Base-by-base conservation (phyloP, 2,797 vertebrate genomes). In the Ctenosaura bakeri region DNA sequence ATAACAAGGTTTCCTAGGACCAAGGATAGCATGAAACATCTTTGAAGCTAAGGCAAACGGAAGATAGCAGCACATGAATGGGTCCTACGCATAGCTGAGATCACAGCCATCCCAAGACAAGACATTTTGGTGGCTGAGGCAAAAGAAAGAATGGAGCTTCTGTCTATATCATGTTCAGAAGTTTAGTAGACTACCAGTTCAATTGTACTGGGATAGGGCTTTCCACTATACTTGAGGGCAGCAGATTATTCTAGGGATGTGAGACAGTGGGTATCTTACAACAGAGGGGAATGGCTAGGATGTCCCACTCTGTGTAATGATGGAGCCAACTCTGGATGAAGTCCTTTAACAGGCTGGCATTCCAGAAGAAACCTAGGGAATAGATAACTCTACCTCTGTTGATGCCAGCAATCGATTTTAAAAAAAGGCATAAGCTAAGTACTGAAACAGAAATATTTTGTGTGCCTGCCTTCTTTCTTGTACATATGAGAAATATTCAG, bases 401-500 rank as follows among this genome's bases (percentile, higher is more conserved):
- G 54, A 59, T 90, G 46, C 52, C 22, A 29, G 32, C 26, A 26
- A 85, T 10, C 50, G 24, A 20, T 66, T 69, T 69, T 62, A 20
- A 20, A 59, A 52, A 84, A 38, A 84, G 64, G 10, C 66, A 29
- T 32, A 69, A 85, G 10, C 12, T 88, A 22, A 56, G 6, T 12
- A 62, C 6, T 59, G 9, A 90, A 74, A 82, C 29, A 74, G 32
- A 85, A 83, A 82, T 78, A 56, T 64, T 89, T 88, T 35, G 12
- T 73, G 20, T 18, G 8, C 4, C 9, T 76, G 29, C 62, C 38
- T n/a, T 59, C 32, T 54, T 66, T 69, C 46, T 64, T 87, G 38
- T 50, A 35, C 59, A 22, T 46, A 86, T 82, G 13, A 74, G 69
- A 56, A 54, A 46, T 78, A 56, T 77, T 77, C 73, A 52, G 35